These are phyloP conservation scores for Barypeithes pellucidus DNA, from an alignment of 2,888 invertebrate species.

Conservation along the genomic window DNA sequence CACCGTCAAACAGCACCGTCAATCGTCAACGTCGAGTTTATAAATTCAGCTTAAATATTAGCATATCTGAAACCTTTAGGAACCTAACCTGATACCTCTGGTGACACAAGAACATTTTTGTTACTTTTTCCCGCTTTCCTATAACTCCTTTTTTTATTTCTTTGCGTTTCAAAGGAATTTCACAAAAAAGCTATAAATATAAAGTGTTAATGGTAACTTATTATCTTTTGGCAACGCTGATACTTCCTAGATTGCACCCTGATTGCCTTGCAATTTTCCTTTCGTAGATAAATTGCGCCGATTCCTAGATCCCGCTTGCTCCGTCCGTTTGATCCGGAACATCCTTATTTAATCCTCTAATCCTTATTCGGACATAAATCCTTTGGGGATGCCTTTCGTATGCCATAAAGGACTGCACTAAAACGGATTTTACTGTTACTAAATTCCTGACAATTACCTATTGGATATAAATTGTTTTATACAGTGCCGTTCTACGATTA, in stretches of 20 bases:
- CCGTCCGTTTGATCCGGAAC: slow-evolving; percentile 50
- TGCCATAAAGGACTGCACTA: slow-evolving; percentile 30
- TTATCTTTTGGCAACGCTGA: slow-evolving; percentile 33
- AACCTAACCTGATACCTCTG: too few species aligned
- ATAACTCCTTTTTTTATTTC: too few species aligned
- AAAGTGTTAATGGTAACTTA: slow-evolving; percentile 39
- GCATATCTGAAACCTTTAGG: too few species aligned
- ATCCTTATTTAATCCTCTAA: slow-evolving; percentile 52
- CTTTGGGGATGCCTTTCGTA: slow-evolving; percentile 41
- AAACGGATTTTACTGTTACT: slow-evolving; percentile 35
- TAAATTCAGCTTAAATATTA: too few species aligned
- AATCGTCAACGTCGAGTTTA: too few species aligned
- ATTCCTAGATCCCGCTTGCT: slow-evolving; percentile 41
- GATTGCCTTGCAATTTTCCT: slow-evolving; percentile 48
- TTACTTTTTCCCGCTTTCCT: too few species aligned
- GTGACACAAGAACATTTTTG: too few species aligned
- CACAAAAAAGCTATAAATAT: slow-evolving; percentile 19
- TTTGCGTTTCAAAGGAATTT: too few species aligned
- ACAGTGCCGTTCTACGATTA: not conserved
- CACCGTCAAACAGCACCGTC: too few species aligned
- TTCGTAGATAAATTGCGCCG: slow-evolving; percentile 46
- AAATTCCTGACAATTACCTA: slow-evolving; percentile 34
- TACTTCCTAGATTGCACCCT: slow-evolving; percentile 37
- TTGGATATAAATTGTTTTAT: slow-evolving; percentile 21
- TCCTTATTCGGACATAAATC: slow-evolving; percentile 51